Evolutionary conservation across 1,140 invertebrate species (phyloP).

Genomic region (Drosophila santomea): DNA sequence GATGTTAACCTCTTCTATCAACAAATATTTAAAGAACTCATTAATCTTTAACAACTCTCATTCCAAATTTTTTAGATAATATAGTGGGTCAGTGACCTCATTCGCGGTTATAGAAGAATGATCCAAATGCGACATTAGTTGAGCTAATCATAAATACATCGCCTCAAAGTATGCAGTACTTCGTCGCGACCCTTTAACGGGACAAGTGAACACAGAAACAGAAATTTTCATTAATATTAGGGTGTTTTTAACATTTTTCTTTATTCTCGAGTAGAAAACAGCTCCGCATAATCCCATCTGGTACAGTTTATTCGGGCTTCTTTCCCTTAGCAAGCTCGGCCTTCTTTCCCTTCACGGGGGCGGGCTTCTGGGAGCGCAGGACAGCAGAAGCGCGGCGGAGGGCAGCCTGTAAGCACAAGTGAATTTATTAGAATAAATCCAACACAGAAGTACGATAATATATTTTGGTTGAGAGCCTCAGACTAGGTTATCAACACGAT

Average conservation of each 20-base stretch:
- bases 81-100: not conserved
- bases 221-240: slow-evolving; percentile 6
- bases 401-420: slow-evolving; percentile 60
- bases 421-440: not conserved
- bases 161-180: not conserved
- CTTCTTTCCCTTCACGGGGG: slow-evolving; percentile 91
- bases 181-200: not conserved
- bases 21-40: no score
- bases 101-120: not conserved
- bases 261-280: slow-evolving; percentile 79
- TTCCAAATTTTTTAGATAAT: not conserved
- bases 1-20: not conserved
- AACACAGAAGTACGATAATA: not conserved
- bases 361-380: slow-evolving; percentile 93
- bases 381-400: slow-evolving; percentile 89
- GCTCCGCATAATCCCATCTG: slow-evolving; percentile 61
- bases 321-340: slow-evolving; percentile 85
- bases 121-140: no score
- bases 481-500: slow-evolving; percentile 77
- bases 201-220: not conserved
- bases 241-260: slow-evolving; percentile 67
- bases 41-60: no score
- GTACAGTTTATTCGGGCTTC: slow-evolving; percentile 66
- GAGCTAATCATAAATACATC: no score
- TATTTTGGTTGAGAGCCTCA: slow-evolving; percentile 24